Evolutionary conservation across 1,140 invertebrate species (phyloP), one percentile per base, ranked within the genome.

Genomic region (Neodiprion virginianus): DNA sequence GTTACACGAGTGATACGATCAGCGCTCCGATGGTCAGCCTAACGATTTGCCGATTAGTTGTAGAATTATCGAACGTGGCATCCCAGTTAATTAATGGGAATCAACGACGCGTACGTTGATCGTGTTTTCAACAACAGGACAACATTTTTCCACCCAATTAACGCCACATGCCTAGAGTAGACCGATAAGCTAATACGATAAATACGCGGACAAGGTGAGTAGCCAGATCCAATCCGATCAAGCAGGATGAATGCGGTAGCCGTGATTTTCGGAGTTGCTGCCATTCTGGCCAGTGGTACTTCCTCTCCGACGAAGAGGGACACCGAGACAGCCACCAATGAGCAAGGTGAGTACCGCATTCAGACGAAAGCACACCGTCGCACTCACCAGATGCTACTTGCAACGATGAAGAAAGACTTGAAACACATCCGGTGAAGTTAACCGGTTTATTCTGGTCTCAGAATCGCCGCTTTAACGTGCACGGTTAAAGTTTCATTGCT

Each of bases 291-390:
- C 4, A 61, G 5, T 17, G 53, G 3, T 5, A 14, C n/a, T 61
- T 61, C 53, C n/a, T 61, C 53, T 61, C 53, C 53, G 53, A 61
- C 53, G 11, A 61, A 12, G n/a, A 61, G 53, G 53, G 53, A 61
- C 11, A 61, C 28, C 28, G 28, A 40, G 28, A 40, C 2, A 40
- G 5, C 28, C 0, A 40, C 53, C 53, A 17, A 61, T 61, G 53
- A 5, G 11, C 53, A 17, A 61, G 53, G 53, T 61, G 53, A 61
- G 53, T 61, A 61, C 53, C 8, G 11, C 8, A 12, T 40, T 40
- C 28, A 40, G 28, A 1, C 28, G 28, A 40, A 40, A 40, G 28
- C 28, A 40, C 5, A 40, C 2, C 28, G 28, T 40, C 28, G 2
- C 28, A 40, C 28, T 40, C 28, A 40, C 28, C 28, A 40, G 2